Conservation (phyloP, 1,140 invertebrate genomes). For the Campoletis sonorensis region DNA sequence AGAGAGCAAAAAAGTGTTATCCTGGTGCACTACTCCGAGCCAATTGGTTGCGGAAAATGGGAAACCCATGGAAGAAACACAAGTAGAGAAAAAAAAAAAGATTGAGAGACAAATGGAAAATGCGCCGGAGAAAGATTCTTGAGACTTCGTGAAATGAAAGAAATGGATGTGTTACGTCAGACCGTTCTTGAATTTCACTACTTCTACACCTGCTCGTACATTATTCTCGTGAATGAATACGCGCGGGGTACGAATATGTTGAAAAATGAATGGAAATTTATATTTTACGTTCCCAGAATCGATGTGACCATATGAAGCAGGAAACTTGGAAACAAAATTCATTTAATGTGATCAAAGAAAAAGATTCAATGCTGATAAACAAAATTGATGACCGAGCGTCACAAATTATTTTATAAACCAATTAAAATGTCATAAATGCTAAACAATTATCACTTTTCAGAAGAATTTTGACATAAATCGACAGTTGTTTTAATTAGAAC, state of each 20-base stretch:
- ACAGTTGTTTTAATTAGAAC: background rate
- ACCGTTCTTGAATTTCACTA: conserved; percentile 2
- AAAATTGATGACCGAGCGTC: too few species aligned
- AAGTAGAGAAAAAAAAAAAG: background rate
- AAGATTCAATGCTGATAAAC: too few species aligned
- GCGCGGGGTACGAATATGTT: background rate
- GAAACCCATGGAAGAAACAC: conserved; percentile 9
- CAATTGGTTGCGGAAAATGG: conserved; percentile 28
- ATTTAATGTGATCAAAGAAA: background rate
- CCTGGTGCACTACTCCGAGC: conserved; percentile 16
- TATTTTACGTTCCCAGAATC: background rate
- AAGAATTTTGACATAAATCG: background rate
- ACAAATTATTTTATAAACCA: too few species aligned
- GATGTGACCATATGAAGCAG: background rate
- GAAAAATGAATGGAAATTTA: conserved; percentile 2
- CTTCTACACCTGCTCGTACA: background rate
- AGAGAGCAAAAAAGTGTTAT: background rate
- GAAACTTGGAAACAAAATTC: background rate
- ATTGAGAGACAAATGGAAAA: background rate
- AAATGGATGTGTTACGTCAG: conserved; percentile 9
- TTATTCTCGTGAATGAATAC: background rate
- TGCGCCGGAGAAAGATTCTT: conserved; percentile 11
- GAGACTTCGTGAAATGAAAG: background rate
- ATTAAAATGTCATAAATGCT: too few species aligned
- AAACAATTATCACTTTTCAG: too few species aligned